A percentile compares a stretch with the other conserved stretches of the same genome.
Evolutionary conservation across 2,797 vertebrate genomes (phyloP).

Genomic region (Furcifer pardalis): DNA sequence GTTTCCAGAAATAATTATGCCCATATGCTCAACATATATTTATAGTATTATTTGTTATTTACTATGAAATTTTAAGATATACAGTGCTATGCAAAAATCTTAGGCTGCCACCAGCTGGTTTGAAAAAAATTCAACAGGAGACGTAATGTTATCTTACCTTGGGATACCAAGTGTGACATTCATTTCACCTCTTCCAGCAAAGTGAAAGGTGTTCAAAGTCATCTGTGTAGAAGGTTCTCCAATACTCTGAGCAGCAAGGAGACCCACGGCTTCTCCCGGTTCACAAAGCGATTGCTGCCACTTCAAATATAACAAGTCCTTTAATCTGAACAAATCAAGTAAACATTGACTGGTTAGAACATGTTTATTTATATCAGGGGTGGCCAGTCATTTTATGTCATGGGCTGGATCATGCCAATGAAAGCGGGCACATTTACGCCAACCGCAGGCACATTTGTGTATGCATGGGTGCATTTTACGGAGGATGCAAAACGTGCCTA

Average conservation of each 20-base stretch:
- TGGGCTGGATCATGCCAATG: no score
- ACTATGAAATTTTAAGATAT: neutral
- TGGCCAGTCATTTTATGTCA: no score
- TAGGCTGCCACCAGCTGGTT: no score
- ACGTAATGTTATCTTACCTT: slow-evolving; percentile 77
- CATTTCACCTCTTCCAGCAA: slow-evolving; percentile 99
- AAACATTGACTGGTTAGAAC: neutral
- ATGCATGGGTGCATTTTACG: no score
- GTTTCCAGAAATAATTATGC: neutral
- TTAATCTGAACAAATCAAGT: slow-evolving; percentile 76
- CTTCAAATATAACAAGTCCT: slow-evolving; percentile 87
- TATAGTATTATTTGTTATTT: neutral
- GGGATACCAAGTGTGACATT: slow-evolving; percentile 98
- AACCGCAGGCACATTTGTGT: no score
- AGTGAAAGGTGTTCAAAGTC: slow-evolving; percentile 99
- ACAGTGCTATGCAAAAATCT: no score
- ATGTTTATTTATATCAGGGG: neutral
- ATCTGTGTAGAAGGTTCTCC: slow-evolving; percentile 98
- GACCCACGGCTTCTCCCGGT: slow-evolving; percentile 94
- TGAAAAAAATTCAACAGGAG: neutral
- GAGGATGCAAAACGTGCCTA: no score
- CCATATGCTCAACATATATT: neutral
- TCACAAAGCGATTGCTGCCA: slow-evolving; percentile 96
- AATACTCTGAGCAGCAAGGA: slow-evolving; percentile 96
- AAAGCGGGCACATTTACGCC: no score